Conservation (phyloP, 2,888 invertebrate genomes). For the Pedicia rivosa region DNA sequence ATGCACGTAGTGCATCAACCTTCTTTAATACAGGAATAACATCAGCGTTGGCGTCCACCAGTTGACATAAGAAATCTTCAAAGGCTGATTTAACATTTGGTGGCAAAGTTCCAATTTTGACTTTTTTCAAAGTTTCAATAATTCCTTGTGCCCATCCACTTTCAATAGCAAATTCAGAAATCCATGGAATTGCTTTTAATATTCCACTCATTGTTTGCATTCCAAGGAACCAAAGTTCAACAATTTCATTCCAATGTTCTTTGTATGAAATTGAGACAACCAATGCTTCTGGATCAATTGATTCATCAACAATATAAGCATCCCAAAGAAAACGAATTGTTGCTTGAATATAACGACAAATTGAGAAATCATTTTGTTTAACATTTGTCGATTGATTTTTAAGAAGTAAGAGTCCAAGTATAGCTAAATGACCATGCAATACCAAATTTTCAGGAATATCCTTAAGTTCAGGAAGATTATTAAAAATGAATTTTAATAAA, state of each 20-base stretch:
- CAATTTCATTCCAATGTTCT: slow-evolving; percentile 76
- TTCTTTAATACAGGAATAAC: slow-evolving; percentile 64
- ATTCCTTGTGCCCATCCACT: slow-evolving; percentile 91
- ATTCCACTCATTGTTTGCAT: slow-evolving; percentile 85
- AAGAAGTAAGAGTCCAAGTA: slow-evolving; percentile 63
- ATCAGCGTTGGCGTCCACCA: slow-evolving; percentile 64
- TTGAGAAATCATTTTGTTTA: slow-evolving; percentile 76
- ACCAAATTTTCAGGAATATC: slow-evolving; percentile 70
- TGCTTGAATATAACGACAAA: slow-evolving; percentile 75
- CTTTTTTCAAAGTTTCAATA: slow-evolving; percentile 62
- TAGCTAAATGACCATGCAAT: slow-evolving; percentile 68
- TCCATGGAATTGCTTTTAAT: slow-evolving; percentile 68
- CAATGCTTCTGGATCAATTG: slow-evolving; percentile 63
- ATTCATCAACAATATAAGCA: slow-evolving; percentile 79
- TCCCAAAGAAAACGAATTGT: slow-evolving; percentile 87
- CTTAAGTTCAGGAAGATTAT: slow-evolving; percentile 69
- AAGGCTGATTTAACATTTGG: slow-evolving; percentile 78
- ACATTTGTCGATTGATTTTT: slow-evolving; percentile 71
- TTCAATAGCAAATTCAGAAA: slow-evolving; percentile 79
- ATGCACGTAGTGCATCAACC: slow-evolving; percentile 65
- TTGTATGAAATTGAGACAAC: slow-evolving; percentile 77
- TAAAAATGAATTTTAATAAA: slow-evolving; percentile 70
- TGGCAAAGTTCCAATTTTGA: slow-evolving; percentile 65
- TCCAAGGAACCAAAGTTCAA: slow-evolving; percentile 84
- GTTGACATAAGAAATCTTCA: slow-evolving; percentile 73